Conservation (phyloP, 64 coral and sea anemone genomes). For the Porites australiensis region DNA sequence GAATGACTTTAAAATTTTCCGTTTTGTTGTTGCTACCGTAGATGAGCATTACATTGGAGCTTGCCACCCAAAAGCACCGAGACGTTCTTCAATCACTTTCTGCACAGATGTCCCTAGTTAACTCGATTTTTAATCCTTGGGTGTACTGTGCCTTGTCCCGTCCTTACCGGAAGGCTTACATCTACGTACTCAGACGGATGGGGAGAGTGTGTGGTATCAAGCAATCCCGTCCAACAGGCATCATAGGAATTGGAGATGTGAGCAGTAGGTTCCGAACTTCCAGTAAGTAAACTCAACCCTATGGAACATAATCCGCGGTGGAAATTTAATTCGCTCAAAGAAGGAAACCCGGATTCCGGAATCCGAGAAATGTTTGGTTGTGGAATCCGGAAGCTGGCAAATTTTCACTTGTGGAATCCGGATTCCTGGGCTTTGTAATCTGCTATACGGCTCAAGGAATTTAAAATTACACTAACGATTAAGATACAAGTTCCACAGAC, state of each 20-base stretch:
- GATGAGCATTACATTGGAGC: slow-evolving; percentile 67
- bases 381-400: too few relatives aligned
- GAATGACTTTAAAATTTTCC: too few relatives aligned
- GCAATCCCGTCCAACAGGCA: neutral
- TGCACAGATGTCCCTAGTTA: slow-evolving; percentile 65
- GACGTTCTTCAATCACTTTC: slow-evolving; percentile 61
- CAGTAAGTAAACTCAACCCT: neutral
- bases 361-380: too few relatives aligned
- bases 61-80: slow-evolving; percentile 42
- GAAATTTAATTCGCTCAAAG: too few relatives aligned
- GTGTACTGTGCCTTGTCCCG: slow-evolving; percentile 56
- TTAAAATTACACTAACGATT: too few relatives aligned
- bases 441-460: too few relatives aligned
- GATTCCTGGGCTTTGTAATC: too few relatives aligned
- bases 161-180: slow-evolving; percentile 55
- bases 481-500: too few relatives aligned
- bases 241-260: neutral
- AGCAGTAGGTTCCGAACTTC: neutral
- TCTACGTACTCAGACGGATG: slow-evolving; percentile 52
- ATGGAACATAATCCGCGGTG: too few relatives aligned
- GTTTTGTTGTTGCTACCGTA: neutral
- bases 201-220: slow-evolving; percentile 24
- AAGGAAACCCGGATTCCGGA: too few relatives aligned
- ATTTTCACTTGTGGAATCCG: too few relatives aligned
- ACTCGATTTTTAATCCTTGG: slow-evolving; percentile 52